Evolutionary conservation across 2,113 vertebrate species (phyloP), one percentile per base, ranked within the genome.

Genomic region (Rhinichthys klamathensis): DNA sequence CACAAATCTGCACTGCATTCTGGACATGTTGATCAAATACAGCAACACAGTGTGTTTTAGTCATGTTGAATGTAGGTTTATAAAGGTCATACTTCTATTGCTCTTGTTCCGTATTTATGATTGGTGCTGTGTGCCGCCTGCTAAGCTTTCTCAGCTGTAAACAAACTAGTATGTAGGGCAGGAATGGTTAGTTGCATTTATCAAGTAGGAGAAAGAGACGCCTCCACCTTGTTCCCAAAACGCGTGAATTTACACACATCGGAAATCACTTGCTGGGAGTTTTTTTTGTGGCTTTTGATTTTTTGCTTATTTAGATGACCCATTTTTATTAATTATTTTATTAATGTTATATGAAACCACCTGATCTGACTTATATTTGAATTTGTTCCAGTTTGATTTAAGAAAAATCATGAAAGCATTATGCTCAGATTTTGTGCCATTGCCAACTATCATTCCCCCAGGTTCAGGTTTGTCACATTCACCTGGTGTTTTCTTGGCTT

Each of bases 401-500:
- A 46, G 56, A 44, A n/a, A 61, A 63, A 11, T 46, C 27, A 44
- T 61, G 7, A 41, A 63, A 46, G 18, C 25, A 58, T 74, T 56
- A 2, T 4, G n/a, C 78, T 80, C 23, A 27, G n/a, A 18, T 10
- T 44, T 11, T 73, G 27, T 54, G 23, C 44, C 80, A 35, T 54
- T 74, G 16, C 13, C 63, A 77, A 67, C 35, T 44, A 72, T 78
- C 44, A 30, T 84, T 49, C 51, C 56, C 69, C 32, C 49, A 54
- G 75, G 41, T 75, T 85, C 73, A 46, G 74, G 63, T 86, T 69
- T 82, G 79, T 69, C 23, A 12, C 72, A 32, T 77, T 60, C 41
- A 83, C 81, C 80, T 88, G 84, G 30, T 63, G 65, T 51, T 23
- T 54, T 70, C 35, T 58, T 86, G 84, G 75, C 27, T 6, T 21